Base-by-base conservation (phyloP, 2,113 vertebrate genomes). In the Boleophthalmus pectinirostris region DNA sequence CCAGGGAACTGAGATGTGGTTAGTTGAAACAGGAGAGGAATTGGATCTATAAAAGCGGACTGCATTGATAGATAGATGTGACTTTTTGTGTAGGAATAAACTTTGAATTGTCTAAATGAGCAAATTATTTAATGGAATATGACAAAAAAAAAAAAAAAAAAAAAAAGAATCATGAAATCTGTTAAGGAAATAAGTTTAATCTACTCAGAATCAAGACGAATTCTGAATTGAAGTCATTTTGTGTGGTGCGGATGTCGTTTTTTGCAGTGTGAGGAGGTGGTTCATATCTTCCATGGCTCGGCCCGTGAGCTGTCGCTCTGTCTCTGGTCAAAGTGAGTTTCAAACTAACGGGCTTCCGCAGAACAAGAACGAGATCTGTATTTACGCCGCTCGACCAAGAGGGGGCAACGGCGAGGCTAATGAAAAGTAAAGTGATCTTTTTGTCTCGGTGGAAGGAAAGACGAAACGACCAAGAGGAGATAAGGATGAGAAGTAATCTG, bases 401-500 rank as follows among this genome's bases (percentile, higher is more conserved):
- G 29, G 14, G 72, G 68, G 61, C 53, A 75, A 73, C 71, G 71
- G 72, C 23, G 83, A 77, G 77, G 76, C 77, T 80, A 86, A 80
- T 74, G 70, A 65, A 81, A 72, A 78, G 81, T 24, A 81, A 68
- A 69, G 65, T 45, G 21, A 75, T 75, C 72, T 58, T 64, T 72
- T 57, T 0, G 68, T 72, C 46, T 77, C 64, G 3, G 8, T 61
- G 0, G 68, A 75, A 15, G 38, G 20, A 77, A 25, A 67, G 63
- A 68, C 73, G 0, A 10, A 51, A 68, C 73, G 0, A 10, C 43
- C 8, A 75, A 68, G 68, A 70, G 70, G 73, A 66, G 82, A 74
- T 76, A 73, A 70, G 71, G 76, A 79, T 78, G 69, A 69, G 69
- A 79, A 79, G 61, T 74, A 60, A 81, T 77, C 77, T 69, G 72